Conservation (phyloP, 2,888 invertebrate genomes). For the Athrips mouffetella region DNA sequence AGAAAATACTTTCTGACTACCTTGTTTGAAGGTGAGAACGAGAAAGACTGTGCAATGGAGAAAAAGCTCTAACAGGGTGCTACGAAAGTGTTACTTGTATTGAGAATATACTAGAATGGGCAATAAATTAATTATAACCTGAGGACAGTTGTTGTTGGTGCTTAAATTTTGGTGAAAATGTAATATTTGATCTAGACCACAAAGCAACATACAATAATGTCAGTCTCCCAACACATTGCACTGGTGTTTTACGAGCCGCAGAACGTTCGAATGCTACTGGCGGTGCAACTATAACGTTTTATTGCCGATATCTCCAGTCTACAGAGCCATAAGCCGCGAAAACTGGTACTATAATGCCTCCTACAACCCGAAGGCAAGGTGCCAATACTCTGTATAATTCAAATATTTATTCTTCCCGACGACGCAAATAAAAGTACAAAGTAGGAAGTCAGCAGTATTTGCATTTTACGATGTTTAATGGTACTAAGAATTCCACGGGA, state of each 20-base stretch:
- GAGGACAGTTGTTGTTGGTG: too few relatives aligned
- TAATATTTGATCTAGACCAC: slow-evolving; percentile 1
- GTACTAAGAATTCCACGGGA: neutral
- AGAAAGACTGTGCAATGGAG: too few relatives aligned
- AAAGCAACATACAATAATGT: slow-evolving; percentile 38
- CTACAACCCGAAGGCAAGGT: slow-evolving; percentile 56
- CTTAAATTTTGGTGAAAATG: too few relatives aligned
- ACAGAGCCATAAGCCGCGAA: slow-evolving; percentile 54
- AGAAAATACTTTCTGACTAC: too few relatives aligned
- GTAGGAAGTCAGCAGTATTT: slow-evolving; percentile 2
- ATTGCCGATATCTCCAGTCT: slow-evolving; percentile 58
- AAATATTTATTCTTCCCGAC: slow-evolving; percentile 17
- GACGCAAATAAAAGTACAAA: slow-evolving; percentile 7
- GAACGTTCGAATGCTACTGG: slow-evolving; percentile 52
- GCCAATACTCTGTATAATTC: slow-evolving; percentile 39
- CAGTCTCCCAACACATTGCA: slow-evolving; percentile 52
- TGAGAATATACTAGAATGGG: too few relatives aligned
- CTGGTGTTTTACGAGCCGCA: slow-evolving; percentile 54
- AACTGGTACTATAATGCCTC: slow-evolving; percentile 45
- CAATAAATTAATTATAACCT: too few relatives aligned
- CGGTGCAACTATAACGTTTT: slow-evolving; percentile 62
- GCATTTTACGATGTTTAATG: slow-evolving; percentile 9
- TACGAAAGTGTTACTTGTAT: too few relatives aligned
- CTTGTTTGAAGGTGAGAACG: too few relatives aligned
- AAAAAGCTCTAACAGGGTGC: too few relatives aligned